Evolutionary conservation across 1,140 invertebrate species (phyloP).

Genomic region (Drosophila obscura): DNA sequence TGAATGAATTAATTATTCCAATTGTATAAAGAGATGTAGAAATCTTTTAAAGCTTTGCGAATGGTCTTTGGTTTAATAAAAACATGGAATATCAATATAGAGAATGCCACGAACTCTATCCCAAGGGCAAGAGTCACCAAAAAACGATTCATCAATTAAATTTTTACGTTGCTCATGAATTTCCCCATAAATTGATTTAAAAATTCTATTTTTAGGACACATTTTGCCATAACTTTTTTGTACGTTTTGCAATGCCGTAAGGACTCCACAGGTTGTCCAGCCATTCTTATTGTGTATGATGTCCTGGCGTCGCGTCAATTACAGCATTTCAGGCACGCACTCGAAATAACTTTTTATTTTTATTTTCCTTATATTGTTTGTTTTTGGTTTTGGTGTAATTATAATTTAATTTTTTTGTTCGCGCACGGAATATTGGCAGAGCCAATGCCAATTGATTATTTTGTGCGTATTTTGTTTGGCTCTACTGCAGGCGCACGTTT

Average conservation of each 20-base stretch:
- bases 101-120: too few relatives aligned
- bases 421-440: conserved; percentile 9
- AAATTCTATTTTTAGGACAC: too few relatives aligned
- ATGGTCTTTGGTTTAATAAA: neutral
- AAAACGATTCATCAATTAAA: too few relatives aligned
- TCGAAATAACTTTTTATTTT: conserved; percentile 69
- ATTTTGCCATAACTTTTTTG: neutral
- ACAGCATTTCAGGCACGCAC: conserved; percentile 56
- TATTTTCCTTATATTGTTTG: neutral
- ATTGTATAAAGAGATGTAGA: conserved; percentile 6
- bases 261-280: conserved; percentile 53
- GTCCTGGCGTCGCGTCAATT: conserved; percentile 24
- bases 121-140: too few relatives aligned
- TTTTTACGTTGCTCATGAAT: too few relatives aligned
- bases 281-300: conserved; percentile 6
- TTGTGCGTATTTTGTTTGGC: conserved; percentile 25
- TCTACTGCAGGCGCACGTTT: conserved; percentile 42
- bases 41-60: neutral
- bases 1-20: conserved; percentile 44
- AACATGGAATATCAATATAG: too few relatives aligned
- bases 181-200: too few relatives aligned
- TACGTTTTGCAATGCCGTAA: neutral
- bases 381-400: conserved; percentile 37
- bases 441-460: conserved; percentile 62
- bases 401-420: conserved; percentile 55